Base-by-base conservation (phyloP, 23 tunicate genomes). In the Phallusia fumigata region DNA sequence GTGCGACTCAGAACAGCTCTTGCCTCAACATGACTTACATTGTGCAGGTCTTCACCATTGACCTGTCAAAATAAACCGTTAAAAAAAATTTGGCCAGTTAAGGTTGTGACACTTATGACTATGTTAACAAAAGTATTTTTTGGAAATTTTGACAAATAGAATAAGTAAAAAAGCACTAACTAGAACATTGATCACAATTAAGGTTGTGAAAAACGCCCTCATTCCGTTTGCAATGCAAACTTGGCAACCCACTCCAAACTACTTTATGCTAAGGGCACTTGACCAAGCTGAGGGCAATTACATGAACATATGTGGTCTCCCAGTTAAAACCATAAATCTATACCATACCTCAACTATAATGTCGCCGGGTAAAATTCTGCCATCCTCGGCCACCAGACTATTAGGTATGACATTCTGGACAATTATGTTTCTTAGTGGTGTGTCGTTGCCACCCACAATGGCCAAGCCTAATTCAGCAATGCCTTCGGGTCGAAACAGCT, bases 371-470 rank as follows among this genome's bases (percentile, higher is more conserved):
- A 78, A 65, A 40, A 95, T 79, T 21, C 93, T 78, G 2, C 99
- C 99, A 64, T 89, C 99, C 53, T 86, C 80, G 34, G 75, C 83
- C 15, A 75, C 88, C 2, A 86, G 36, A 76, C 91, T 80, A 15
- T 73, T 82, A 0, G 88, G 64, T 0, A 86, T 40, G 26, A 90
- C 76, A 33, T 77, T 81, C 65, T 95, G 99, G 21, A 95, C 81
- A 36, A 89, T 75, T 49, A 95, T 76, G 31, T 90, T 79, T 2
- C 89, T 79, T 26, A 95, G 64, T 8, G 99, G 99, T 0, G 99
- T 95, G 83, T 95, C 99, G 47, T 65, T 53, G 45, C 99, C 99
- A 16, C 99, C 99, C 35, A 95, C 95, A 10, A 95, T 86, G 24
- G 82, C 76, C 34, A 95, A 31, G 0, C 99, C 99, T 18, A 90